Evolutionary conservation across 2,888 invertebrate species (phyloP).

Genomic region (Eristalis arbustorum): DNA sequence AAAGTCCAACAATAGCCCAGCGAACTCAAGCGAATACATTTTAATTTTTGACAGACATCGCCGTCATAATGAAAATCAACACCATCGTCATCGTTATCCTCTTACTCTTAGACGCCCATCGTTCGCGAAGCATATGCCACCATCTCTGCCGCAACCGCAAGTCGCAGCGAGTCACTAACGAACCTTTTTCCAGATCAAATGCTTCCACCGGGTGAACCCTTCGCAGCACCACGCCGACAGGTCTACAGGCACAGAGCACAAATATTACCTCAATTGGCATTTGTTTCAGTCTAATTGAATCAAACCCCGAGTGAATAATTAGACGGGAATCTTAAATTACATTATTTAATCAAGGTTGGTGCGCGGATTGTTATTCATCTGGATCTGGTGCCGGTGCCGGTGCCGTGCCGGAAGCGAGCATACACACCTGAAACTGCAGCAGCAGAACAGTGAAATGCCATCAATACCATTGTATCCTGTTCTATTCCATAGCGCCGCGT

Average conservation of each 20-base stretch:
- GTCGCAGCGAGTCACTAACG: conserved; percentile 22
- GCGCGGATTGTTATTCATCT: conserved; percentile 50
- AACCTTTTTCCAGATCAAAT: conserved; percentile 31
- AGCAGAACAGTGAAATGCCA: conserved; percentile 43
- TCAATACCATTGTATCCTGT: conserved; percentile 29
- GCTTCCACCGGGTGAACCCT: conserved; percentile 2
- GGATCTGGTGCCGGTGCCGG: conserved; percentile 33
- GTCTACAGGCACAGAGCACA: conserved; percentile 20
- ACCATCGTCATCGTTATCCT: conserved; percentile 29
- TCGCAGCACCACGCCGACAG: background rate
- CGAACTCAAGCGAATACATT: background rate
- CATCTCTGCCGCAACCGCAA: background rate
- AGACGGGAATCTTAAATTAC: conserved; percentile 69
- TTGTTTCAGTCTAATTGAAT: conserved; percentile 68
- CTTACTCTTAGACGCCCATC: background rate
- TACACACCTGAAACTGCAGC: conserved; percentile 25
- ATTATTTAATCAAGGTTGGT: conserved; percentile 66
- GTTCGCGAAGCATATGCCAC: conserved; percentile 16
- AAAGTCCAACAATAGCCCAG: background rate
- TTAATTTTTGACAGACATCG: background rate
- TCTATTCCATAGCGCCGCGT: background rate
- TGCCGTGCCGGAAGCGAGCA: conserved; percentile 24
- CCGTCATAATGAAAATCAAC: conserved; percentile 23
- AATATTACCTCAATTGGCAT: conserved; percentile 64
- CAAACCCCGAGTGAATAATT: conserved; percentile 67